Conservation (phyloP, 1,140 invertebrate species). For the Pachypeltis micranthus region DNA sequence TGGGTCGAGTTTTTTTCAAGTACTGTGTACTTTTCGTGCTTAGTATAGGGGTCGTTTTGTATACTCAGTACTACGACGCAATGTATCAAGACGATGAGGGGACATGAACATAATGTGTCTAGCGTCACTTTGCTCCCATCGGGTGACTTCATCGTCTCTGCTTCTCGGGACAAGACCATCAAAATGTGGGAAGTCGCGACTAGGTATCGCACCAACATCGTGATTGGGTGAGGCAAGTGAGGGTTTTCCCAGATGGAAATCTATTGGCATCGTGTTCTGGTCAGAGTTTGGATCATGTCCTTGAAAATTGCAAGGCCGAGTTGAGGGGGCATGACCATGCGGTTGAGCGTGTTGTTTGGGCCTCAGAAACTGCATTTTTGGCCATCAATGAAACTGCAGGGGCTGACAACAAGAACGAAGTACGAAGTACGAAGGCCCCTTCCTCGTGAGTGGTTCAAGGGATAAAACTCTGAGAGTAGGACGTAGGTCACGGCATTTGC, state of each 20-base stretch:
- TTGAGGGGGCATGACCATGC: conserved; percentile 96
- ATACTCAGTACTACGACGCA: too few species aligned
- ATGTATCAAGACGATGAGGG: conserved; percentile 92
- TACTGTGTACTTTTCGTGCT: too few species aligned
- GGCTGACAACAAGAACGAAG: conserved; percentile 74
- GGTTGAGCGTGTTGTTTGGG: conserved; percentile 96
- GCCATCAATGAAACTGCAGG: conserved; percentile 83
- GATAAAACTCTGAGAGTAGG: conserved; percentile 94
- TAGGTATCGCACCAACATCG: conserved; percentile 86
- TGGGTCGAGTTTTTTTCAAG: too few species aligned
- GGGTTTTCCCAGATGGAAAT: conserved; percentile 81
- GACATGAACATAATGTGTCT: conserved; percentile 98
- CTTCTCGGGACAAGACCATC: conserved; percentile 93
- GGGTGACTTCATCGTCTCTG: conserved; percentile 89
- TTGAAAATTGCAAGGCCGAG: conserved; percentile 71
- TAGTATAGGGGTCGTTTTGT: too few species aligned
- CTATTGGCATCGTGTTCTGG: conserved; percentile 93
- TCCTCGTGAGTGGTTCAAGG: conserved; percentile 87
- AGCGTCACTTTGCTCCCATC: conserved; percentile 90
- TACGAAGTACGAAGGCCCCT: conserved; percentile 80
- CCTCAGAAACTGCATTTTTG: conserved; percentile 67
- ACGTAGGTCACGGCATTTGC: conserved; percentile 83
- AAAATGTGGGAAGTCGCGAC: conserved; percentile 97
- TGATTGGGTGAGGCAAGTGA: conserved; percentile 96
- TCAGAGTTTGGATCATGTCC: conserved; percentile 82